Base-by-base conservation (phyloP, 2,797 vertebrate genomes). In the Aldrovandia affinis region DNA sequence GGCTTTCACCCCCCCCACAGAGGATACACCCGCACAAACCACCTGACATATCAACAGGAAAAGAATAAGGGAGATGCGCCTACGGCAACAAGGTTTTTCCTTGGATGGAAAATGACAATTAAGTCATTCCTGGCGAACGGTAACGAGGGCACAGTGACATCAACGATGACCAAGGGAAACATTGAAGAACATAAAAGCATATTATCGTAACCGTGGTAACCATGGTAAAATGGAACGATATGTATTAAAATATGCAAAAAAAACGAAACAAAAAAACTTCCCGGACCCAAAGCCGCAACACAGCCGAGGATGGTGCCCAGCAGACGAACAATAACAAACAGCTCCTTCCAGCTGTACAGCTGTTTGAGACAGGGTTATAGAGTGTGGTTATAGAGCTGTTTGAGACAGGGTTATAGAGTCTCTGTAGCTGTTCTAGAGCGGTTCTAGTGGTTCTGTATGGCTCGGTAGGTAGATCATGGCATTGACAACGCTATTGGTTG, bases 121-220 rank as follows among this genome's bases (percentile, higher is more conserved):
- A 90, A 93, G 92, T 94, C 89, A 93, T 89, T 91, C 86, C 90
- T 92, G 90, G 91, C 89, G 52, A 14, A 65, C 14, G 63, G 28
- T 88, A 88, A 93, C 90, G 89, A 86, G 81, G 87, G 61, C 84
- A 70, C 18, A 83, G 90, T 93, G 93, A 95, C 93, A 94, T 95
- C 93, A 93, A 85, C 85, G 77, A 89, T 91, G 92, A 94, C 92
- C 93, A 92, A 94, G 89, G 89, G 91, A 94, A 95, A 94, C 91
- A 90, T 28, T 20, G 89, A 89, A 86, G 87, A 88, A 88, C 91
- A 87, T 89, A 86, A 85, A 7, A 86, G 89, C 82, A 86, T 95
- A 89, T 95, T 95, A 90, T 95, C 90, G 33, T 92, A 94, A 95
- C 94, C 92, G 92, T 92, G 78, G 86, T 57, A 86, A 87, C 87